phyloP scores from a whole-genome alignment of 2,113 vertebrate species.

The Lipotes vexillifer region DNA sequence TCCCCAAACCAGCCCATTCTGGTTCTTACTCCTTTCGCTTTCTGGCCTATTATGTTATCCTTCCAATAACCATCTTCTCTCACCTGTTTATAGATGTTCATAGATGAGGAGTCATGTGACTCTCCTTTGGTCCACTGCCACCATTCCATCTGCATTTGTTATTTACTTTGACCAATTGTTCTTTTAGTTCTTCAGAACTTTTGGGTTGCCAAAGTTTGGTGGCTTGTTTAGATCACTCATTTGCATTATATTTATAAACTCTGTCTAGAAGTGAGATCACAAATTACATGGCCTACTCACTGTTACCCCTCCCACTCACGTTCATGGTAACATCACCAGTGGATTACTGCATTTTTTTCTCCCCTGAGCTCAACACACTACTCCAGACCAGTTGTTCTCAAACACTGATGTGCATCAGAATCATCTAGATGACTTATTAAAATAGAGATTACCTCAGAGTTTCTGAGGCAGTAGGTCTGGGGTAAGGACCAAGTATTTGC shows the following conservation, averaged over 20 bases:
- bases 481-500: background rate
- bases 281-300: background rate
- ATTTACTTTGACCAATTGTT: background rate
- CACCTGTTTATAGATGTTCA: background rate
- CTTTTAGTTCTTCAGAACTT: background rate
- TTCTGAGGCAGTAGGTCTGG: background rate
- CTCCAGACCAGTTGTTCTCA: background rate
- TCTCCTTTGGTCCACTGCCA: background rate
- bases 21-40: background rate
- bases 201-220: background rate
- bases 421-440: background rate
- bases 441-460: background rate
- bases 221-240: background rate
- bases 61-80: background rate
- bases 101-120: background rate
- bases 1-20: background rate
- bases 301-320: background rate
- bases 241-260: background rate
- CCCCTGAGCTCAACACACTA: background rate
- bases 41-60: background rate
- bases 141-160: background rate
- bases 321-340: background rate
- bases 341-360: background rate
- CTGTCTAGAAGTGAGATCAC: background rate
- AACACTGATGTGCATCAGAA: background rate